Percentiles rank a stretch among this genome's conserved stretches.
Evolutionary conservation across 2,888 invertebrate genomes (phyloP).

Genomic region (Lissocephala sabroskyi): DNA sequence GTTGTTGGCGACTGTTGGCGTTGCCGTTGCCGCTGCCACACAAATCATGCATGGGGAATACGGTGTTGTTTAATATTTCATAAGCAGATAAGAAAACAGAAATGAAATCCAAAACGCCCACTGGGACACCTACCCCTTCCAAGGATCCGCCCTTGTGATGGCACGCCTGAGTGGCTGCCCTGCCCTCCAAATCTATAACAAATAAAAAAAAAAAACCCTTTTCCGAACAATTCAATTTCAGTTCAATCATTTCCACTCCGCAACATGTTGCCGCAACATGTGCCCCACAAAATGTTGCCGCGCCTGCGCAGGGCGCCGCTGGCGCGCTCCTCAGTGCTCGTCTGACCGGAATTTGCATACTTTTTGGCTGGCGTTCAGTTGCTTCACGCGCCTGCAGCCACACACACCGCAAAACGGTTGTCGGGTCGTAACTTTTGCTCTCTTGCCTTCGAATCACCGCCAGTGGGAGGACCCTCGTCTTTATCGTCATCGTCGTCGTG

Average conservation of each 20-base stretch:
- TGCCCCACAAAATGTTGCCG: too few relatives aligned
- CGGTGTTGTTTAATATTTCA: constrained; percentile 47
- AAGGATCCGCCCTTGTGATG: too few relatives aligned
- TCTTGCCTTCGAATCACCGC: too few relatives aligned
- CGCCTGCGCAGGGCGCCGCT: constrained; percentile 27
- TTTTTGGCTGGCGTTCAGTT: constrained; percentile 26
- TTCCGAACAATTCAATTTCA: constrained; percentile 50
- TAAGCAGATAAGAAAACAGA: constrained; percentile 30
- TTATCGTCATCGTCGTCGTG: neutral
- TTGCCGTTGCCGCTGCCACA: constrained; percentile 34
- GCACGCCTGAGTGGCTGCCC: too few relatives aligned
- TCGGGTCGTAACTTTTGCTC: too few relatives aligned
- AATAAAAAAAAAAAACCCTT: too few relatives aligned
- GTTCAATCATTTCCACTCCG: constrained; percentile 52
- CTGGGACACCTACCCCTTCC: too few relatives aligned
- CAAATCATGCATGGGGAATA: constrained; percentile 36
- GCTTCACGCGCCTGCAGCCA: constrained; percentile 56
- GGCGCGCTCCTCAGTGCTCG: constrained; percentile 3
- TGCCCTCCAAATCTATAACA: too few relatives aligned
- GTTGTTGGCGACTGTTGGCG: constrained; percentile 14
- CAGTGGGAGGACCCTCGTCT: neutral
- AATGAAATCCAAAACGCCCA: constrained; percentile 14
- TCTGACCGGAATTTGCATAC: constrained; percentile 41
- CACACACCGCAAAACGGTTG: constrained; percentile 17
- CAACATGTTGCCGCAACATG: constrained; percentile 6